These are phyloP conservation scores for Mactromeris polynyma DNA, from an alignment of 2,888 invertebrate species.

Conservation along the genomic window DNA sequence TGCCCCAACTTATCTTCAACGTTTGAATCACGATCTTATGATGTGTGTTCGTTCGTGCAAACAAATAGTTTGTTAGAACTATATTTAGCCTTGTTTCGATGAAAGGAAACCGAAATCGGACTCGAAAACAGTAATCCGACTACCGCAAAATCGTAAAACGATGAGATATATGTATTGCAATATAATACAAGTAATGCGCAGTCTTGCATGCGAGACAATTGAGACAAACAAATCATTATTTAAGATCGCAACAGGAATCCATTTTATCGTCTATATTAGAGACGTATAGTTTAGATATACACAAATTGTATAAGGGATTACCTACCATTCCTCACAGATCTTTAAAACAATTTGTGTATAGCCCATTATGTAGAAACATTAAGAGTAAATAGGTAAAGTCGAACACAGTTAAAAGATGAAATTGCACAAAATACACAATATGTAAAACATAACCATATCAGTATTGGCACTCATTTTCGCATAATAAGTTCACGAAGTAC, in stretches of 20 bases:
- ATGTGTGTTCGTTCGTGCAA: neutral
- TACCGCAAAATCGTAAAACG: constrained; percentile 4
- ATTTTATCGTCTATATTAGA: too few relatives aligned
- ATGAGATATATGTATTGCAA: neutral
- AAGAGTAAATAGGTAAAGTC: neutral
- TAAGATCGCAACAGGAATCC: too few relatives aligned
- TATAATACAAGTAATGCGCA: too few relatives aligned
- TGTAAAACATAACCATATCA: neutral
- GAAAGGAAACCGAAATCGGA: neutral
- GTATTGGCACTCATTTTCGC: too few relatives aligned
- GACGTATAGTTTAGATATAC: too few relatives aligned
- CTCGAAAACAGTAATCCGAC: neutral
- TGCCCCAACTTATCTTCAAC: neutral
- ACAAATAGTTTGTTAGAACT: neutral
- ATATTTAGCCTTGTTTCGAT: too few relatives aligned
- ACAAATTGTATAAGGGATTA: too few relatives aligned
- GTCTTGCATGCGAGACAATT: too few relatives aligned
- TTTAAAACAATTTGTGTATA: too few relatives aligned
- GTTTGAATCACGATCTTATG: neutral
- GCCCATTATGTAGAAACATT: neutral
- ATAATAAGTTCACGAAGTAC: too few relatives aligned
- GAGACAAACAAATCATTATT: too few relatives aligned
- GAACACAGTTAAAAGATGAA: neutral
- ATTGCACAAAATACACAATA: neutral
- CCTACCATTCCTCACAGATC: too few relatives aligned